Base-by-base conservation (phyloP, 37 sponge, comb jelly and placozoan species). In the Spongia lamella region DNA sequence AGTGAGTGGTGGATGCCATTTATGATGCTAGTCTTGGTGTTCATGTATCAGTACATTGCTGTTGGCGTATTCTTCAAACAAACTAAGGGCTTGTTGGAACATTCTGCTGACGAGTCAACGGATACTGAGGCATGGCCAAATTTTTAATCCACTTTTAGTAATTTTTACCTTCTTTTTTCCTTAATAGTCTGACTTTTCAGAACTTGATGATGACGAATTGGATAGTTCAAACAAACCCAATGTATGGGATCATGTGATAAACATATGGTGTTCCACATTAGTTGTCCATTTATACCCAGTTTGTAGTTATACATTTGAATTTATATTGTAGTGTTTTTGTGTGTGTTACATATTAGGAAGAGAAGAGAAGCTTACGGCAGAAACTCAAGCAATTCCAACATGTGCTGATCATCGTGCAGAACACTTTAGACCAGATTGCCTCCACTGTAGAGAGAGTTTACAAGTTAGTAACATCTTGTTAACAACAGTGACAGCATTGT, bases 1-100 rank as follows among this genome's bases (percentile, higher is more conserved):
- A 87, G 84, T 61, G 88, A 96, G 57, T 57, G 80, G 60, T 96
- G 90, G 88, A 92, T 96, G 88, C 66, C 73, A 2, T 79, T 75
- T 40, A 52, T 83, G 20, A 38, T 83, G 15, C 38, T 72, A 7
- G 62, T 61, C 9, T 14, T 72, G 38, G 59, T 82, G 25, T 83
- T 96, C n/a, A 54, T 86, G 51, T 82, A 72, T 52, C 82, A 88
- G 73, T 90, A 90, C 74, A 16, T 90, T 54, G 27, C 67, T n/a
- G 56, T 87, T 33, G 73, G 76, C 61, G 0, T 66, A 0, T 39
- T 43, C 9, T 38, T 40, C 6, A 26, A 68, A 1, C 83, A 83
- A 13, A 39, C 25, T 25, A 50, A 50, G 29, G 22, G 71, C 47
- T 25, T 51, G 51, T n/a, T 55, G 20, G 22, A 20, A 15, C 9